Evolutionary conservation across 2,797 vertebrate species (phyloP).

Genomic region (Poeciliopsis presidionis): DNA sequence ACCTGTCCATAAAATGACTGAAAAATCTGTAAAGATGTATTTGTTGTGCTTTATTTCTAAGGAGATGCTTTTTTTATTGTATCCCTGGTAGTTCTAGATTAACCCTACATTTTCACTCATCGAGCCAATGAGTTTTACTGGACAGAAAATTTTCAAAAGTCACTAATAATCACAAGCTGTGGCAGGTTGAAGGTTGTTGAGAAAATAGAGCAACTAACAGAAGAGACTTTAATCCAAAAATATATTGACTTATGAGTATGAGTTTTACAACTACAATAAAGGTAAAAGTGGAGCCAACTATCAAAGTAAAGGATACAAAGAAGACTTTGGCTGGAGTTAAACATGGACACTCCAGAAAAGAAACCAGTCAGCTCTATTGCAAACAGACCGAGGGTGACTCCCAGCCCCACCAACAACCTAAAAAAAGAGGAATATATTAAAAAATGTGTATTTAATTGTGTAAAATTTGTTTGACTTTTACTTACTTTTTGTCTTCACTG

Average conservation of each 20-base stretch:
- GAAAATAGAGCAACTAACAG: not conserved
- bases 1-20: conserved; percentile 22
- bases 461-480: not conserved
- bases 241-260: not conserved
- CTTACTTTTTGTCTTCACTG: conserved; percentile 83
- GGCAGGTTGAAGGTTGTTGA: not conserved
- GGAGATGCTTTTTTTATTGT: too few species aligned
- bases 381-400: conserved; percentile 87
- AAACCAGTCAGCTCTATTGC: conserved; percentile 87
- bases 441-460: not conserved
- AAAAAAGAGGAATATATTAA: conserved; percentile 9
- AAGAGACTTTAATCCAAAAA: not conserved
- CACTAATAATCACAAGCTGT: not conserved
- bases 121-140: not conserved
- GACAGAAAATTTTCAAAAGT: not conserved
- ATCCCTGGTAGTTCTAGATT: not conserved
- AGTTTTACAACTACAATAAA: not conserved
- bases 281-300: not conserved
- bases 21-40: not conserved
- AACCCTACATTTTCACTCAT: not conserved
- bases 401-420: conserved; percentile 86
- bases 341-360: conserved; percentile 92
- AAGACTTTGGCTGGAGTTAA: conserved; percentile 87
- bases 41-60: not conserved
- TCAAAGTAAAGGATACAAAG: conserved; percentile 88